Base-by-base conservation (phyloP, 2,113 vertebrate genomes). In the Thymallus thymallus region DNA sequence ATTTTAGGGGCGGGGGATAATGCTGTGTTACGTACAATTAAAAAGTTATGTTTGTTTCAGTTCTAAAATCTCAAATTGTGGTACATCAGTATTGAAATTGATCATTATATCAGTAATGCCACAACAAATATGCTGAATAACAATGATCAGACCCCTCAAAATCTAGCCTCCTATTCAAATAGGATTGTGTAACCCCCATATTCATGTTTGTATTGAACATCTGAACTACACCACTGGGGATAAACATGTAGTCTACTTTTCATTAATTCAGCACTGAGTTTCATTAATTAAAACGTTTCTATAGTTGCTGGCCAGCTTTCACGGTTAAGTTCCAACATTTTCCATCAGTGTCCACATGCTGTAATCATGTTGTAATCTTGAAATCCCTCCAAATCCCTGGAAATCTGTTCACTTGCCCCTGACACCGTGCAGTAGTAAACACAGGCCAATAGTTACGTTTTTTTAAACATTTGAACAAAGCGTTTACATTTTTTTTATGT, bases 351-450 rank as follows among this genome's bases (percentile, higher is more conserved):
- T 61, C 80, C 77, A 61, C 48, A 65, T 69, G 79, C 66, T 85
- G 82, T 89, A 85, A 88, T 88, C 85, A 84, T 70, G 71, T 62
- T 79, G 78, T 88, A 88, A 92, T 91, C 89, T 88, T 88, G 83
- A 89, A 91, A 93, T 91, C 85, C 87, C 76, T 86, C 78, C 77
- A 89, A 91, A 92, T 90, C 88, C 86, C 74, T 87, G 69, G 73
- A 88, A 88, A 91, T 88, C 84, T 85, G 75, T n/a, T 78, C n/a
- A 46, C 4, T 26, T 20, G 29, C n/a, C 58, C 65, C 29, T 3
- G 23, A 24, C 20, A 2, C 6, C 22, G 23, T 23, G 26, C 12
- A 16, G 61, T 13, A 29, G 13, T 63, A 29, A 16, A 51, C 16
- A 63, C 61, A 5, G 35, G 35, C 35, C 7, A 12, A 41, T 41